phyloP scores from a whole-genome alignment of 2,113 vertebrate species.

The Uropsilus gracilis region DNA sequence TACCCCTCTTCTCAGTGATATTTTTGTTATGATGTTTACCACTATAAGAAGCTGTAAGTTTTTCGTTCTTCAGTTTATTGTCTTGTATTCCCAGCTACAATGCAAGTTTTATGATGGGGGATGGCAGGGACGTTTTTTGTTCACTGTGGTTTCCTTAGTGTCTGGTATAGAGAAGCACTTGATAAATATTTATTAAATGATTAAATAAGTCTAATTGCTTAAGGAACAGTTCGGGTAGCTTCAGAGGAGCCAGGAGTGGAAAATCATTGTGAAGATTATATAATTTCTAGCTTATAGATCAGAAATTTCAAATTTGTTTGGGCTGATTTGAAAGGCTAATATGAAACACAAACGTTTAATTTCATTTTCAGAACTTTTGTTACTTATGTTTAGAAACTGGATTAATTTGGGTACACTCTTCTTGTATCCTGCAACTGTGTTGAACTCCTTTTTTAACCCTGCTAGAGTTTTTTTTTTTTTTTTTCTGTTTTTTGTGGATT shows the following conservation, averaged over 20 bases:
- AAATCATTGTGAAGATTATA: not conserved
- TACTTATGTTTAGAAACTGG: not conserved
- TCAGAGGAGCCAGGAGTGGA: not conserved
- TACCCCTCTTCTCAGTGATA: not conserved
- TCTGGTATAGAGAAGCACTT: not conserved
- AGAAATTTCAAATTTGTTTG: not conserved
- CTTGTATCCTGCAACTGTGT: not conserved
- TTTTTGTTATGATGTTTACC: not conserved
- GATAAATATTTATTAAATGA: not conserved
- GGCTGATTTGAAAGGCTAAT: not conserved
- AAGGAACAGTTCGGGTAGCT: not conserved
- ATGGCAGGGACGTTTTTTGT: not conserved
- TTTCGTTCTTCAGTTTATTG: not conserved
- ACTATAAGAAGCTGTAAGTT: not conserved
- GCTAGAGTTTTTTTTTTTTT: not conserved
- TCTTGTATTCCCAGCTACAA: not conserved
- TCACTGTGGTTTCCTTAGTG: not conserved
- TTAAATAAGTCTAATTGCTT: not conserved
- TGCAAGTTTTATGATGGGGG: not conserved
- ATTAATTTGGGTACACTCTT: not conserved
- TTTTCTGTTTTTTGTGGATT: not conserved
- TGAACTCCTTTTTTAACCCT: not conserved
- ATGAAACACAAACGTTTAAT: not conserved
- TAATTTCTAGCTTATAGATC: not conserved
- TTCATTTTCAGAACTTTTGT: not conserved